phyloP scores from a whole-genome alignment of 2,888 invertebrate genomes.

The Syrista parreyssii region DNA sequence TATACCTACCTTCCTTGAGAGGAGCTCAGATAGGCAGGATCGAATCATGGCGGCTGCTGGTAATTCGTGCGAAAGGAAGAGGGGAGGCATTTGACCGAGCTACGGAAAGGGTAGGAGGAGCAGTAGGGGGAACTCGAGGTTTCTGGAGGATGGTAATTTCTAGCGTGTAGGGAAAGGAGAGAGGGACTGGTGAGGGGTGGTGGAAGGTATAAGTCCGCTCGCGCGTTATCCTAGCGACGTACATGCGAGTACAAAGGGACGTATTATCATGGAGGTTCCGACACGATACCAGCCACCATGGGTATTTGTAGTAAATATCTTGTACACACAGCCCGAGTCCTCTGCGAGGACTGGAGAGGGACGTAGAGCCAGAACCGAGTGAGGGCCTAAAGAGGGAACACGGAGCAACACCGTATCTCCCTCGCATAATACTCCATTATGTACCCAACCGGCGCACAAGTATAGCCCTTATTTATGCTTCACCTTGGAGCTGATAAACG shows the following conservation, averaged over 20 bases:
- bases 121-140: neutral
- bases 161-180: neutral
- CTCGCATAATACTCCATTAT: slow-evolving; percentile 61
- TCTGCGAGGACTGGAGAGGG: neutral
- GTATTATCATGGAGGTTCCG: slow-evolving; percentile 44
- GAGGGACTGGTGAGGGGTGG: neutral
- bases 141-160: neutral
- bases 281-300: slow-evolving; percentile 48
- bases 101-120: neutral
- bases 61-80: neutral
- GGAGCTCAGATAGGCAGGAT: neutral
- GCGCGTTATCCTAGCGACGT: neutral
- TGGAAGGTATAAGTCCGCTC: neutral
- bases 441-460: slow-evolving; percentile 54
- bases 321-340: slow-evolving; percentile 47
- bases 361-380: slow-evolving; percentile 14
- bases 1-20: neutral
- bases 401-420: slow-evolving; percentile 48
- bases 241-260: slow-evolving; percentile 38
- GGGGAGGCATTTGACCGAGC: neutral
- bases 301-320: slow-evolving; percentile 61
- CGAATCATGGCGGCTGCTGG: neutral
- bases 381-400: slow-evolving; percentile 25
- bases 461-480: slow-evolving; percentile 57
- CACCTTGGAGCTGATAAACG: slow-evolving; percentile 51